These are phyloP conservation scores for Odontophorus gujanensis DNA, from an alignment of 2,113 vertebrate species.

Conservation along the genomic window DNA sequence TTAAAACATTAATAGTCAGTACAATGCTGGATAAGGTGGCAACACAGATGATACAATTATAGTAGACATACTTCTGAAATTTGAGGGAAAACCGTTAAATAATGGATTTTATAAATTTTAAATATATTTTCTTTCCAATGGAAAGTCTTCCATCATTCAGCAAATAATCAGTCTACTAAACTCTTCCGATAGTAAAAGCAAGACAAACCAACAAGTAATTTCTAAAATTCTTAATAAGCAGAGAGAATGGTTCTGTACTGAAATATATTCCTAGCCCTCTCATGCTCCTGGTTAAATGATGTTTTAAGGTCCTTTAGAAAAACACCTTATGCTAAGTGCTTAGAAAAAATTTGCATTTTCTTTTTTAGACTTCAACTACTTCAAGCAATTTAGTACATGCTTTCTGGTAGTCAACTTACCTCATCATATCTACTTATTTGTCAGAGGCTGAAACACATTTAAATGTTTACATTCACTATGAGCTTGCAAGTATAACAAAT, in stretches of 20 bases:
- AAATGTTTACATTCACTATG: background rate
- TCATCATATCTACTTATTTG: background rate
- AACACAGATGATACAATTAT: background rate
- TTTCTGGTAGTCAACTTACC: background rate
- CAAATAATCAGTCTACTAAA: background rate
- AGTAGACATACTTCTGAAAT: background rate
- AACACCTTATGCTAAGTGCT: rapidly evolving
- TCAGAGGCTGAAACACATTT: background rate
- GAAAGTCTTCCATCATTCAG: background rate
- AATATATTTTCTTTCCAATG: background rate
- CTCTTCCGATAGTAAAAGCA: background rate
- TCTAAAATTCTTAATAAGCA: background rate
- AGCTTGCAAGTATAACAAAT: background rate
- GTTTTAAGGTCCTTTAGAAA: background rate
- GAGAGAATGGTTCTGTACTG: background rate
- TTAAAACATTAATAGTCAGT: background rate
- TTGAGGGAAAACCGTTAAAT: background rate
- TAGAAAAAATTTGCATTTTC: background rate
- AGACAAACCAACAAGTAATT: background rate
- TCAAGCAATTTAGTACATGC: background rate
- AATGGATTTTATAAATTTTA: background rate
- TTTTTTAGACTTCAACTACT: background rate
- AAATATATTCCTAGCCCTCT: background rate
- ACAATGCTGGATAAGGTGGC: background rate
- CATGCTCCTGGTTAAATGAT: background rate